A percentile compares a stretch with the other conserved stretches of the same genome.
phyloP scores from a whole-genome alignment of 2,888 invertebrate genomes.

The Strigamia maritima region DNA sequence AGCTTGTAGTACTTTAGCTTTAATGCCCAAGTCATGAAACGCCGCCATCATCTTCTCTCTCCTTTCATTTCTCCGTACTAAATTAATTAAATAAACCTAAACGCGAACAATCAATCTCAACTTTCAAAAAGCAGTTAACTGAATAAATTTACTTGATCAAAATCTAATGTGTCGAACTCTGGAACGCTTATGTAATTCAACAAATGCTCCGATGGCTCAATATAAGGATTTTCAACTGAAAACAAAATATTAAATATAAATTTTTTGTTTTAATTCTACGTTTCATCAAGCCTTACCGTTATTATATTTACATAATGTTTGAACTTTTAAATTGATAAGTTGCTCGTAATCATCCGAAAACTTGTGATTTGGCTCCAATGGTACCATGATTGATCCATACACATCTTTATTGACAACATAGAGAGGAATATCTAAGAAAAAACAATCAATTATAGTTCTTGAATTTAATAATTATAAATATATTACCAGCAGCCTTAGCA shows the following conservation, averaged over 20 bases:
- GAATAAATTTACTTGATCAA: constrained; percentile 1
- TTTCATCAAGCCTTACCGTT: background rate
- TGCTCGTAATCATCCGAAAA: constrained; percentile 67
- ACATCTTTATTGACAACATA: constrained; percentile 74
- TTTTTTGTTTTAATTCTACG: background rate
- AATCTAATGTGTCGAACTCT: background rate
- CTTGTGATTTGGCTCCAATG: constrained; percentile 67
- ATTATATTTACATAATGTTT: constrained; percentile 62
- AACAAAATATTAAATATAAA: background rate
- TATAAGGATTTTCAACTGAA: background rate
- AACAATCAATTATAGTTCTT: constrained; percentile 6
- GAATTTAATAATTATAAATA: background rate
- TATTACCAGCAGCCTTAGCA: constrained; percentile 64
- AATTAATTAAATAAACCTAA: constrained; percentile 21
- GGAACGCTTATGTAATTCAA: background rate
- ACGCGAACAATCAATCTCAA: no score
- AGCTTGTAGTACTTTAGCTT: background rate
- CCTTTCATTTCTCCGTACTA: background rate
- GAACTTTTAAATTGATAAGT: constrained; percentile 70
- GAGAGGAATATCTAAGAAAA: constrained; percentile 60
- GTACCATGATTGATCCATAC: constrained; percentile 80
- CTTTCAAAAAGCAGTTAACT: no score
- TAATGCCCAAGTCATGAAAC: background rate
- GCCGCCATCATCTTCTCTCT: constrained; percentile 28
- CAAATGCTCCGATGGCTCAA: background rate